Evolutionary conservation across 1,140 invertebrate species (phyloP), one percentile per base, ranked within the genome.

Genomic region (Zaprionus gabonicus): DNA sequence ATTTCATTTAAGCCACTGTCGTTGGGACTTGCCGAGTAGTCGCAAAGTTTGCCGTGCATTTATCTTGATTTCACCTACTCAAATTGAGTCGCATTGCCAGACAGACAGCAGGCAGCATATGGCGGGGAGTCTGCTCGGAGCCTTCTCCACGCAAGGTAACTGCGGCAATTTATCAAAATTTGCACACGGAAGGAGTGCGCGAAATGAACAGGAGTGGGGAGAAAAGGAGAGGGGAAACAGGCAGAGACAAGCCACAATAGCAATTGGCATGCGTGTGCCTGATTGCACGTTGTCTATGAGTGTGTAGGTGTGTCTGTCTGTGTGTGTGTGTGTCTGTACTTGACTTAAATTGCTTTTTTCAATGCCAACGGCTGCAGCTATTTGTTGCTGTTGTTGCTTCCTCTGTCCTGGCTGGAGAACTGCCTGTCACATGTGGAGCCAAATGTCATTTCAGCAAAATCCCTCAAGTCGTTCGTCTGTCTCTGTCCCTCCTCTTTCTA

Each of bases 391-490:
- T 60, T 73, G 58, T 41, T 71, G 64, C 41, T 20, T 10, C 49
- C 57, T 49, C 46, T 59, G 65, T n/a, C 51, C 65, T 62, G 63
- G 49, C 78, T 71, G 70, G 41, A n/a, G n/a, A 9, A 70, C 71
- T 80, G 77, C 59, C 85, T 87, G 84, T 91, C 82, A 87, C 87
- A 87, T 91, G 78, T 84, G 76, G 90, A 91, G 90, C 85, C 90
- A 91, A 86, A 91, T 90, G 90, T 91, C 90, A 91, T 91, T 91
- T 91, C 82, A 86, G 84, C 80, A 83, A 91, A 91, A 78, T 91
- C 90, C 90, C 90, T 90, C 80, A 91, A 91, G 90, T 91, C 90
- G 81, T 87, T 87, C 84, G 81, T 88, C 81, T 66, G 69, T 20
- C 62, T 46, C 41, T 46, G n/a, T 46, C 7, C n/a, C 41, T 46